phyloP scores from a whole-genome alignment of 2,888 invertebrate genomes.

The Fragum whitleyi region DNA sequence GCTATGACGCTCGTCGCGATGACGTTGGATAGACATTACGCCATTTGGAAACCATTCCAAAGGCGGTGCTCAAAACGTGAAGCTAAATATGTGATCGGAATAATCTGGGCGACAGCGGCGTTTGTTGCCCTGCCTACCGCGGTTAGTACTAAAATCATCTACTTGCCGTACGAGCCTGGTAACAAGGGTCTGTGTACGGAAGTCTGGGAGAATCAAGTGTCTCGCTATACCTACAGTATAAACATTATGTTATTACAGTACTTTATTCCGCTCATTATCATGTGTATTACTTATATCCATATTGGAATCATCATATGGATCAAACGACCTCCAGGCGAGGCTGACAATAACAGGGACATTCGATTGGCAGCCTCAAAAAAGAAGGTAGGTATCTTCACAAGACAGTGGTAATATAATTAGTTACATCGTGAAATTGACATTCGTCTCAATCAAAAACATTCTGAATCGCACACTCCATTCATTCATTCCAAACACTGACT shows the following conservation, averaged over 20 bases:
- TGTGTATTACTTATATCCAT: conserved; percentile 93
- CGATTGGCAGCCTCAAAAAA: conserved; percentile 93
- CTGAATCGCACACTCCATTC: too few relatives aligned
- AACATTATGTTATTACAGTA: conserved; percentile 91
- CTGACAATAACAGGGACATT: conserved; percentile 92
- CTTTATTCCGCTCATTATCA: conserved; percentile 91
- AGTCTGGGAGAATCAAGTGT: conserved; percentile 64
- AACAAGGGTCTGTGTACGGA: conserved; percentile 72
- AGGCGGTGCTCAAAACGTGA: conserved; percentile 91
- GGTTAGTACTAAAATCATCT: conserved; percentile 88
- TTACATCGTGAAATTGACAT: too few relatives aligned
- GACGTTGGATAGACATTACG: conserved; percentile 95
- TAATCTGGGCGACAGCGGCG: conserved; percentile 92
- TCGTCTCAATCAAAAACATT: too few relatives aligned
- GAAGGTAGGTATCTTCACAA: conserved; percentile 88
- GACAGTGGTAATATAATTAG: conserved; percentile 60
- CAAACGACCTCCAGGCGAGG: conserved; percentile 94
- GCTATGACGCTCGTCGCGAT: conserved; percentile 96
- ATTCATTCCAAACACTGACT: too few relatives aligned
- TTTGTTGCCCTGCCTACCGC: conserved; percentile 93
- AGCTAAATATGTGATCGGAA: conserved; percentile 89
- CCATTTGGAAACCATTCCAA: conserved; percentile 94
- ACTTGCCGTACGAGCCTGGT: conserved; percentile 53
- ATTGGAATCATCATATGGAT: conserved; percentile 96
- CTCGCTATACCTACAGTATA: conserved; percentile 88